A percentile compares a stretch with the other conserved stretches of the same genome.
These are phyloP conservation scores for Leptoteleia sp. DNA, from an alignment of 1,140 invertebrate genomes.

Conservation along the genomic window DNA sequence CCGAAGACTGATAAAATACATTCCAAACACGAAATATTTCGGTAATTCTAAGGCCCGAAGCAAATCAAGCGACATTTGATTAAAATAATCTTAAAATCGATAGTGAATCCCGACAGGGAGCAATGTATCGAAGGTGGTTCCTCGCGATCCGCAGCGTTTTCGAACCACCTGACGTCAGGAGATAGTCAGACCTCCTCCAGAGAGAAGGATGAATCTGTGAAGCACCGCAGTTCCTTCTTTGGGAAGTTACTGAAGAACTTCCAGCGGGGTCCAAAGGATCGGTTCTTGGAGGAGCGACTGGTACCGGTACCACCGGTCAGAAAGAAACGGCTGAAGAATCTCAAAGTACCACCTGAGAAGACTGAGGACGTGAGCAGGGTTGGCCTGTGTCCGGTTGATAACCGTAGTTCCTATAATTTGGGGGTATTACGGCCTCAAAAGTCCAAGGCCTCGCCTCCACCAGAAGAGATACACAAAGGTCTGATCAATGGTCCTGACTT, in stretches of 20 bases:
- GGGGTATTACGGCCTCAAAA: constrained; percentile 46
- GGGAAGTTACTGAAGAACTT: constrained; percentile 71
- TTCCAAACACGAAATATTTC: constrained; percentile 43
- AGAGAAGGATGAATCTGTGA: constrained; percentile 43
- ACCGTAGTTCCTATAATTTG: constrained; percentile 29
- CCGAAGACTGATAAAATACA: constrained; percentile 54
- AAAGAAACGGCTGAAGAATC: constrained; percentile 21
- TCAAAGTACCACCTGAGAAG: constrained; percentile 22
- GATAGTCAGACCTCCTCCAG: constrained; percentile 63
- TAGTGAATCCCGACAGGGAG: constrained; percentile 71
- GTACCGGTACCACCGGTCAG: constrained; percentile 65
- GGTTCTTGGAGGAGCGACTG: constrained; percentile 58
- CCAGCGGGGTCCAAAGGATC: constrained; percentile 66
- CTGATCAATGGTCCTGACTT: constrained; percentile 5
- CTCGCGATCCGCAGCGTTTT: constrained; percentile 66
- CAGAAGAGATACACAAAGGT: constrained; percentile 59
- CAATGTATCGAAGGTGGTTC: constrained; percentile 72
- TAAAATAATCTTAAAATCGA: constrained; percentile 21
- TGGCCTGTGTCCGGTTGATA: constrained; percentile 5
- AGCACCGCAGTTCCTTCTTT: constrained; percentile 68
- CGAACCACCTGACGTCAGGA: constrained; percentile 73
- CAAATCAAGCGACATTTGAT: neutral
- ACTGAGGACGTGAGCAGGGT: constrained; percentile 25
- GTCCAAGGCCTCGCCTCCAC: constrained; percentile 72
- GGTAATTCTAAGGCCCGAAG: too few relatives aligned